phyloP scores from a whole-genome alignment of 2,113 vertebrate species.

The Dryoscopus gambensis region DNA sequence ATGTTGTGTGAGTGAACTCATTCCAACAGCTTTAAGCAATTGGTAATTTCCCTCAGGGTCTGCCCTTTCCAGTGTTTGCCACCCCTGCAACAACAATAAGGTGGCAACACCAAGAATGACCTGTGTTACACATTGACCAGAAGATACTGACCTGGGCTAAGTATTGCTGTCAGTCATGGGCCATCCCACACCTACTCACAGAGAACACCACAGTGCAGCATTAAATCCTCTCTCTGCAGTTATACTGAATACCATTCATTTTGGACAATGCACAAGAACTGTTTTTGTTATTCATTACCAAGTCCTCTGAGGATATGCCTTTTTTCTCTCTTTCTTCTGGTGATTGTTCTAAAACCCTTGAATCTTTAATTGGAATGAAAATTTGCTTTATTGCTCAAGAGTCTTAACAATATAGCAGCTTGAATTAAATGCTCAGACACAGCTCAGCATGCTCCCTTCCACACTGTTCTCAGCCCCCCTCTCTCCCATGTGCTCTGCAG shows the following conservation, averaged over 20 bases:
- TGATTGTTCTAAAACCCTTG: conserved; percentile 56
- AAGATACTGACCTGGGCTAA: background rate
- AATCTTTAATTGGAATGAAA: conserved; percentile 56
- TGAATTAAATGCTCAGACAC: conserved; percentile 23
- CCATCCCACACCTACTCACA: background rate
- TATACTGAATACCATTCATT: background rate
- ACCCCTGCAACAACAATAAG: background rate
- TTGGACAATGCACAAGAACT: background rate
- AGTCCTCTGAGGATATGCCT: conserved; percentile 29
- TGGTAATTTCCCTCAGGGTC: background rate
- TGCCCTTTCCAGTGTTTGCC: background rate
- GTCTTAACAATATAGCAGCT: conserved; percentile 43
- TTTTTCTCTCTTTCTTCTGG: background rate
- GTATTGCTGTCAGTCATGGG: background rate
- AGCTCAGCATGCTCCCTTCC: background rate
- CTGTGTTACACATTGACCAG: background rate
- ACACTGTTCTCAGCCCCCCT: background rate
- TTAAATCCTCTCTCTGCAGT: background rate
- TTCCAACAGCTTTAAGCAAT: background rate
- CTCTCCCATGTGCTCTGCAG: background rate
- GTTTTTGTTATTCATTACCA: conserved; percentile 50
- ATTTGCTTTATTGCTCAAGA: conserved; percentile 58
- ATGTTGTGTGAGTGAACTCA: background rate
- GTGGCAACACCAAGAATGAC: background rate
- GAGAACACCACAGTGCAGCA: background rate